A percentile compares a stretch with the other conserved stretches of the same genome.
Evolutionary conservation across 2,113 vertebrate genomes (phyloP).

Genomic region (Illadopsis cleaveri): DNA sequence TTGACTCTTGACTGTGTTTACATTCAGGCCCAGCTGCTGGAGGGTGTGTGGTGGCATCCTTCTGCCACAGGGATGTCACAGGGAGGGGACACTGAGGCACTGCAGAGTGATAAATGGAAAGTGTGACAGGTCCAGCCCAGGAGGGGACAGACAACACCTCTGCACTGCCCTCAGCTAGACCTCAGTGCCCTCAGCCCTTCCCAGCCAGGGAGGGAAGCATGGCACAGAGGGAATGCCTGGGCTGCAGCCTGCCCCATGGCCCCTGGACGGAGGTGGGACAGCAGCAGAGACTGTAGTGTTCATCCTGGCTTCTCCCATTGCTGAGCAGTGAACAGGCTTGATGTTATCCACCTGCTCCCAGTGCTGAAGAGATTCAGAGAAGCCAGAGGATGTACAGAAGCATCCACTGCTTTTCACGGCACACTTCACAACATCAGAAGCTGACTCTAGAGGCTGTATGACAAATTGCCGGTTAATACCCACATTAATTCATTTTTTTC

Average conservation of each 20-base stretch:
- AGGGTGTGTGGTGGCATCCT: neutral
- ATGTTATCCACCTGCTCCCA: neutral
- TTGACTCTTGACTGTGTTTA: neutral
- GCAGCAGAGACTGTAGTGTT: neutral
- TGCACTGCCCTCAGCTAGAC: neutral
- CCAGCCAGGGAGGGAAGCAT: rapidly evolving
- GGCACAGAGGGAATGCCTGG: neutral
- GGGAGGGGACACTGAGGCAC: neutral
- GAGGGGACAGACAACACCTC: neutral
- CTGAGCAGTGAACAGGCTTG: neutral
- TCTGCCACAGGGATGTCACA: neutral
- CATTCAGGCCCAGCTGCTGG: neutral
- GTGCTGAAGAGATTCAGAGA: neutral
- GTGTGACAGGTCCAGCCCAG: neutral
- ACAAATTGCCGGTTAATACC: neutral
- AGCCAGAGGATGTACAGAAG: neutral
- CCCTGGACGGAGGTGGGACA: neutral
- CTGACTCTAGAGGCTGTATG: neutral
- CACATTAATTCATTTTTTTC: neutral
- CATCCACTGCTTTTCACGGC: neutral
- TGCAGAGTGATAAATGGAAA: neutral
- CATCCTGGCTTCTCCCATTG: neutral
- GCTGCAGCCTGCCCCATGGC: neutral
- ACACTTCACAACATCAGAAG: neutral
- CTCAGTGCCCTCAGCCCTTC: neutral